Conservation (phyloP, 1,140 invertebrate species). For the Drosophila orena region DNA sequence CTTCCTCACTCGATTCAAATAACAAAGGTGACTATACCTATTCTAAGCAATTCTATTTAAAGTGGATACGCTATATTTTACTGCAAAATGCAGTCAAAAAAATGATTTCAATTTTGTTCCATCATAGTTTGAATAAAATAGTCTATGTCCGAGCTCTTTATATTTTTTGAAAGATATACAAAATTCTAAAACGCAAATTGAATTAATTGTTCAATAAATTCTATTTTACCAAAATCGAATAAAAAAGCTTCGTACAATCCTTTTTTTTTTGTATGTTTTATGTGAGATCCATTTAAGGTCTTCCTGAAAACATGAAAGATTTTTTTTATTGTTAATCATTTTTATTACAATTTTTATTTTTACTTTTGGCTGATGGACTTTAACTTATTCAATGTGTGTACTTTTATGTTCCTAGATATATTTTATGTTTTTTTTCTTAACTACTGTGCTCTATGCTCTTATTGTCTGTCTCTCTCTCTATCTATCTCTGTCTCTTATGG, state of each 20-base stretch:
- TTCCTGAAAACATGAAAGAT: not conserved
- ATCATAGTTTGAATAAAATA: no score
- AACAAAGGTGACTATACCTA: no score
- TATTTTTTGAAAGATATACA: no score
- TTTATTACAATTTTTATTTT: not conserved
- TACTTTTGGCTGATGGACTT: slow-evolving; percentile 6
- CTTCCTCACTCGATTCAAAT: no score
- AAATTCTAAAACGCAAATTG: no score
- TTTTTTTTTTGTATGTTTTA: not conserved
- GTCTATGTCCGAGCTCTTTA: no score
- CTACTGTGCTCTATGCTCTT: slow-evolving; percentile 20
- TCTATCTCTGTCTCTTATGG: slow-evolving; percentile 33
- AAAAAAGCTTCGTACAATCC: not conserved
- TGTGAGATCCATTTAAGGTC: not conserved
- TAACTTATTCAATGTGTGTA: slow-evolving; percentile 5
- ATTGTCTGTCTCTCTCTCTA: slow-evolving; percentile 25
- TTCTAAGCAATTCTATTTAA: not conserved
- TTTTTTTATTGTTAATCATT: not conserved
- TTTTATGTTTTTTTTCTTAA: slow-evolving; percentile 9
- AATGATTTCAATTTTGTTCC: no score
- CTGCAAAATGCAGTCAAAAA: no score
- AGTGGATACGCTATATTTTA: no score
- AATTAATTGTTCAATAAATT: no score
- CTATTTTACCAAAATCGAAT: no score
- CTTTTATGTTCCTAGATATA: not conserved